Evolutionary conservation across 2,113 vertebrate species (phyloP).

Genomic region (Triplophysa rosa): DNA sequence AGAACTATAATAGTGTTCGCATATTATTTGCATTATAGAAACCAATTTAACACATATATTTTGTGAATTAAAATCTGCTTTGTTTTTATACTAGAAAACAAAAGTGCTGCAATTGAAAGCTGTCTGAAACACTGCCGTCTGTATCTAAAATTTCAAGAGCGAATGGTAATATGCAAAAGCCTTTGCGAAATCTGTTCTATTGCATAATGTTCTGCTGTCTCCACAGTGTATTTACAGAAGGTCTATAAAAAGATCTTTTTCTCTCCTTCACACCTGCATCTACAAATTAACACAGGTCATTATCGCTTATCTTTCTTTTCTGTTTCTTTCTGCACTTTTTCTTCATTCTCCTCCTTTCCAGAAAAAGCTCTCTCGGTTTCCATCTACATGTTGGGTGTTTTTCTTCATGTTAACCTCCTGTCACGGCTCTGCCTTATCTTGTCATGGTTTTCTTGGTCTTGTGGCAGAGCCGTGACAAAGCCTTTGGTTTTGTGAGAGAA

Average conservation of each 20-base stretch:
- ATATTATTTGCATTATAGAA: not conserved
- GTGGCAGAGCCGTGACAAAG: too few relatives aligned
- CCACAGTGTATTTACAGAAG: conserved; percentile 16
- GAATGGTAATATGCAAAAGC: conserved; percentile 27
- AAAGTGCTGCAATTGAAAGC: not conserved
- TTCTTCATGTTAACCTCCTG: conserved; percentile 1
- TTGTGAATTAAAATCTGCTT: not conserved
- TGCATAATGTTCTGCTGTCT: conserved; percentile 40
- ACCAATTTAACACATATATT: not conserved
- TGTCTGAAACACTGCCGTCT: not conserved
- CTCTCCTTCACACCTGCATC: conserved; percentile 40
- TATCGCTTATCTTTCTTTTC: conserved; percentile 30
- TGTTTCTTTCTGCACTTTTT: not conserved
- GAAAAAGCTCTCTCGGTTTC: not conserved
- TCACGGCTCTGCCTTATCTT: too few relatives aligned
- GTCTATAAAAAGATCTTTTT: conserved; percentile 31
- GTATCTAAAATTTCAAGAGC: conserved; percentile 14
- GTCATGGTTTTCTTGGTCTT: too few relatives aligned
- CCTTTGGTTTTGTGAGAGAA: too few relatives aligned
- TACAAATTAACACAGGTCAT: conserved; percentile 45
- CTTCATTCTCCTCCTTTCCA: not conserved
- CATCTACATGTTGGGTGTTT: not conserved
- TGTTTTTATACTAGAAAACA: not conserved
- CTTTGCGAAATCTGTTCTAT: conserved; percentile 7
- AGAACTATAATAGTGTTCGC: not conserved